A percentile compares a stretch with the other conserved stretches of the same genome.
Evolutionary conservation across 2,888 invertebrate genomes (phyloP).

Genomic region (Hanleya hanleyi): DNA sequence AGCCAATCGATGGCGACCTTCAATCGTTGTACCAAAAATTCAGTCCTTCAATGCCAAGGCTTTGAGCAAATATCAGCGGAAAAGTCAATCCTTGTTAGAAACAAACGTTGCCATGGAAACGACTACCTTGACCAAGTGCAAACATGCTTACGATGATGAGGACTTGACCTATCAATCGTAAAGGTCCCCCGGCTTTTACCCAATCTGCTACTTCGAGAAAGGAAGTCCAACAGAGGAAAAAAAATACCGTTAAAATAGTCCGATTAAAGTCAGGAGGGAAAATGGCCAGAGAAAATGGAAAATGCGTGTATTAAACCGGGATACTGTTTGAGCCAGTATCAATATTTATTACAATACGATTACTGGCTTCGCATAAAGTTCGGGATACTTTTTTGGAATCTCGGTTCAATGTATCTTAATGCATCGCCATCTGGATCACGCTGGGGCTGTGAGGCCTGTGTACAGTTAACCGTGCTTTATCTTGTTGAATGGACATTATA

Average conservation of each 20-base stretch:
- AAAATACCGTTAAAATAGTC: neutral
- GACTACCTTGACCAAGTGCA: slow-evolving; percentile 3
- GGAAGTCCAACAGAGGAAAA: neutral
- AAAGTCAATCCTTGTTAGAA: slow-evolving; percentile 10
- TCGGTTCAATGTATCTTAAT: neutral
- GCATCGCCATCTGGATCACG: too few species aligned
- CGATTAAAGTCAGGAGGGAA: neutral
- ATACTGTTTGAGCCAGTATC: too few species aligned
- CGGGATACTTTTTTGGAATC: neutral
- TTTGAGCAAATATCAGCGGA: slow-evolving; percentile 11
- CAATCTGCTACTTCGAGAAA: neutral
- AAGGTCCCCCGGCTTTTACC: neutral
- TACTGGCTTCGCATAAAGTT: neutral
- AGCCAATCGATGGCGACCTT: slow-evolving; percentile 1
- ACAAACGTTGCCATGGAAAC: slow-evolving; percentile 5
- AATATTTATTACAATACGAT: too few species aligned
- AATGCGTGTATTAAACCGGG: neutral
- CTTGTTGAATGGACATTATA: too few species aligned
- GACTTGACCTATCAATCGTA: neutral
- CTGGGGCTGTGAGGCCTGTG: too few species aligned
- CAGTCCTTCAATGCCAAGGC: neutral
- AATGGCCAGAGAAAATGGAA: neutral
- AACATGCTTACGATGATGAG: neutral
- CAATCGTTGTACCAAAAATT: slow-evolving; percentile 10
- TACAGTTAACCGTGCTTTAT: too few species aligned